Percentiles rank a stretch among this genome's conserved stretches.
These are phyloP conservation scores for Camelus bactrianus DNA, from an alignment of 2,113 vertebrate species.

Conservation along the genomic window DNA sequence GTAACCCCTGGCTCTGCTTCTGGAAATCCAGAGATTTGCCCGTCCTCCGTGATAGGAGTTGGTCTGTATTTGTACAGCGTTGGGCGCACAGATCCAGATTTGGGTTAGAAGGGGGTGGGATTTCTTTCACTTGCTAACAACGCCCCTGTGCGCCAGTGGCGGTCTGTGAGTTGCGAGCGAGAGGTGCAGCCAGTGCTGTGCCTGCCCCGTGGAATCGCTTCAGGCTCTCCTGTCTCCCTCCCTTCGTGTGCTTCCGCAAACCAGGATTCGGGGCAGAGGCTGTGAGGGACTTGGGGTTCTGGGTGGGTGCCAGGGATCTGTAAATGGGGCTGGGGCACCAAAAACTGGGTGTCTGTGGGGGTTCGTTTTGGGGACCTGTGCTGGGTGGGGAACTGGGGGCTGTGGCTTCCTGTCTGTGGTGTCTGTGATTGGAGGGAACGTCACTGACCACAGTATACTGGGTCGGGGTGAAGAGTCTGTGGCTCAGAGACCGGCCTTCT, in stretches of 20 bases:
- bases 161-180: neutral
- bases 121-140: neutral
- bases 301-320: neutral
- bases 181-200: neutral
- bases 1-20: neutral
- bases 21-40: neutral
- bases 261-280: neutral
- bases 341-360: neutral
- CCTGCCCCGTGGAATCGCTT: fast-evolving
- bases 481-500: neutral
- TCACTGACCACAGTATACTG: neutral
- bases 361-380: neutral
- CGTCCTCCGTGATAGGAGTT: neutral
- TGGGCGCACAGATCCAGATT: neutral
- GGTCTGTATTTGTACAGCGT: neutral
- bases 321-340: neutral
- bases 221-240: neutral
- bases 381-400: too few relatives aligned
- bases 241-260: neutral
- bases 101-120: neutral
- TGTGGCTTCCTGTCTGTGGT: neutral
- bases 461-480: neutral
- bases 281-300: neutral
- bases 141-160: neutral
- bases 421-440: neutral